A percentile compares a stretch with the other conserved stretches of the same genome.
These are phyloP conservation scores for Austrofundulus limnaeus DNA, from an alignment of 2,113 vertebrate species.

Conservation along the genomic window DNA sequence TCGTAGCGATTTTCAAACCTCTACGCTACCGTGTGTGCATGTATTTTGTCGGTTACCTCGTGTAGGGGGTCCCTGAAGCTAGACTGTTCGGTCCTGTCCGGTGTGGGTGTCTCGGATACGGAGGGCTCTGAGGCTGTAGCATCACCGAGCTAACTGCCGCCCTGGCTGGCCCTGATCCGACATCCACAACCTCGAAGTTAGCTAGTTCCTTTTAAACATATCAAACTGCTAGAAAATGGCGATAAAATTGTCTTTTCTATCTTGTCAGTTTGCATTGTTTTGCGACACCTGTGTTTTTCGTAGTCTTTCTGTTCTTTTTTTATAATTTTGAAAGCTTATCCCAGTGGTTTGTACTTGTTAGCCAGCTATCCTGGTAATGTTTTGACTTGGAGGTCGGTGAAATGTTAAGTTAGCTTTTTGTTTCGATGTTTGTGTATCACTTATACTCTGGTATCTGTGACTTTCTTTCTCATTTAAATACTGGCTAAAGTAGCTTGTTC, in stretches of 20 bases:
- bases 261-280: not conserved
- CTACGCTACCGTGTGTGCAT: constrained; percentile 19
- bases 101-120: not conserved
- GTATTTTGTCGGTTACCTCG: constrained; percentile 19
- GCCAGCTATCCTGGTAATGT: constrained; percentile 15
- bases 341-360: constrained; percentile 33
- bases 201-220: constrained; percentile 40
- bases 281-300: not conserved
- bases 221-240: not conserved
- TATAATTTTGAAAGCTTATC: not conserved
- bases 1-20: constrained; percentile 40
- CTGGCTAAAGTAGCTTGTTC: not conserved
- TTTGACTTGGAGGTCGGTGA: not conserved
- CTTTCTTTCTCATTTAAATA: constrained; percentile 10
- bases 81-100: not conserved
- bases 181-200: constrained; percentile 51
- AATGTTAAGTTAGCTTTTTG: not conserved
- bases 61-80: not conserved
- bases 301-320: not conserved
- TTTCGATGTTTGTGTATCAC: not conserved
- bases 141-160: constrained; percentile 57
- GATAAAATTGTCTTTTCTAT: not conserved
- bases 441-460: not conserved
- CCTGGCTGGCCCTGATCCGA: constrained; percentile 60
- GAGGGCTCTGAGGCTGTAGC: constrained; percentile 33